Conservation (phyloP, 2,797 vertebrate genomes). For the Adrianichthys oophorus region DNA sequence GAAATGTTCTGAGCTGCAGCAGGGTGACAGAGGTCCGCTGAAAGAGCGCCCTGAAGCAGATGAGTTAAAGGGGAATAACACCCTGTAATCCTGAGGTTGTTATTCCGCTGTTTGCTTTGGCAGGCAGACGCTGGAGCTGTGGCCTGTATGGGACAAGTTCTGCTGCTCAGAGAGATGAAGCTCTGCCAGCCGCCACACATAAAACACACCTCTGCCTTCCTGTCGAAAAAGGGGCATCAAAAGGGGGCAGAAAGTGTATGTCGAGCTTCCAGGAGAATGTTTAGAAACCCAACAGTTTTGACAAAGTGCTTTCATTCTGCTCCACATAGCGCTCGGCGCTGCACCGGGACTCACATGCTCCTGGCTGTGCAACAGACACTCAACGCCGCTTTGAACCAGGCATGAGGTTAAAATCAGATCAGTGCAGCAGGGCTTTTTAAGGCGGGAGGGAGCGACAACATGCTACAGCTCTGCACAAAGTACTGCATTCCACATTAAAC, state of each 20-base stretch:
- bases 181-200: slow-evolving; percentile 52
- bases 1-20: slow-evolving; percentile 62
- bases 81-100: slow-evolving; percentile 49
- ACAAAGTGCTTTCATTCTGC: slow-evolving; percentile 65
- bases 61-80: slow-evolving; percentile 65
- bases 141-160: slow-evolving; percentile 57
- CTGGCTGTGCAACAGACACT: slow-evolving; percentile 34
- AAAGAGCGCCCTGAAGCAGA: slow-evolving; percentile 36
- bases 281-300: slow-evolving; percentile 63
- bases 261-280: slow-evolving; percentile 65
- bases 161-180: slow-evolving; percentile 48
- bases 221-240: slow-evolving; percentile 51
- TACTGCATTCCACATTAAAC: too few species aligned
- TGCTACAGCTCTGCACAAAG: too few species aligned
- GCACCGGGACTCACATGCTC: slow-evolving; percentile 40
- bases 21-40: slow-evolving; percentile 49
- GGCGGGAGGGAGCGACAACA: too few species aligned
- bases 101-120: slow-evolving; percentile 62
- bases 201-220: slow-evolving; percentile 36
- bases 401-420: slow-evolving; percentile 22
- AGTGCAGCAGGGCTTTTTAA: not conserved
- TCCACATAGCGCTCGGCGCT: slow-evolving; percentile 34
- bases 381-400: slow-evolving; percentile 10
- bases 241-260: slow-evolving; percentile 40
- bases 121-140: slow-evolving; percentile 45